Base-by-base conservation (phyloP, 1,140 invertebrate genomes). In the Megathymus violae region DNA sequence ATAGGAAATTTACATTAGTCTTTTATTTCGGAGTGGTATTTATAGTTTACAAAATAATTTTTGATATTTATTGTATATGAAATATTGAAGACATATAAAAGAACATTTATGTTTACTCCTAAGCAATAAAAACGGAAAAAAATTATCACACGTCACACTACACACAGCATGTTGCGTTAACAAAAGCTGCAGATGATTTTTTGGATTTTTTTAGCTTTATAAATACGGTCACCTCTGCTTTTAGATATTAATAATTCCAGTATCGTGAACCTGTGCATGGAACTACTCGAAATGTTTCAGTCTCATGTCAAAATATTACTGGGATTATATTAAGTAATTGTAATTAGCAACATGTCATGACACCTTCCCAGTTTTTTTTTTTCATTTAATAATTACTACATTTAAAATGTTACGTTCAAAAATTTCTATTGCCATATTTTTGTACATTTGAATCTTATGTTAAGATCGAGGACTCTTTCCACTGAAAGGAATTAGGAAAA, bases 1-100 rank as follows among this genome's bases (percentile, higher is more conserved):
- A 83, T 86, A 85, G 85, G 70, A 86, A 65, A 77, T 82, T 80
- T 87, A 88, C 80, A 82, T 63, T 70, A 81, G 74, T 74, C 60
- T 79, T 82, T 88, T 73, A 61, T 84, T 87, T 86, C 86, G 79
- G 78, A 89, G 74, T 79, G 75, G 69, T 85, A 80, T 82, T 71
- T 79, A 74, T 77, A 85, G 80, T 82, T 82, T 79, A 77, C 74
- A 68, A 76, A 67, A 82, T 84, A 75, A 84, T 84, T 85, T 89
- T 86, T 76, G 79, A 85, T 82, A 81, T 80, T 86, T 71, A 78
- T 82, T 79, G 67, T 72, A 76, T 74, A 80, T 44, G 43, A 46
- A 46, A 58, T 67, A 62, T 54, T 63, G 46, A 43, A 64, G 75
- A 74, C 69, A 80, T 80, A 74, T 79, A 67, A 72, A 73, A 61